Evolutionary conservation across 2,888 invertebrate genomes (phyloP), one percentile per base, ranked within the genome.

Genomic region (Steinernema carpocapsae): DNA sequence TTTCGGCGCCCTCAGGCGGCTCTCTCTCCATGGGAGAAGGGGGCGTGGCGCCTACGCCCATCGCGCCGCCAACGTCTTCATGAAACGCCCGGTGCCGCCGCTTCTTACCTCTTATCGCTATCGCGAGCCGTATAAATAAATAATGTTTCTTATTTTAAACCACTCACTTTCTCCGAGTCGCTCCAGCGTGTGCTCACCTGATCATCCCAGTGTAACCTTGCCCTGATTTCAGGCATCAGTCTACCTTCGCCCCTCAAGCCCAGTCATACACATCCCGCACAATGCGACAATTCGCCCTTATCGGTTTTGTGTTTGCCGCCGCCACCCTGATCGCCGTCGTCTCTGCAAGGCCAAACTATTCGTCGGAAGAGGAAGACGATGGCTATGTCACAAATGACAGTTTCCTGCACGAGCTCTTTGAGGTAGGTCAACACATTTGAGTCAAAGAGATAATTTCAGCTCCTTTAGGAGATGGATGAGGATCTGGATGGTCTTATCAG

Each of bases 41-140:
- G 64, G 64, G 64, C 64, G 64, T 29, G 64, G 64, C 64, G 64
- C 56, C 56, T 56, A 64, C 64, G 64, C 64, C 64, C 64, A 26
- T 64, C 64, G 64, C 32, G 64, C 10, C 64, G 37, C 37, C 37
- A 37, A 37, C 37, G 64, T 64, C 19, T 26, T 64, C 29, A 32
- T 17, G 64, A 64, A 64, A 12, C 26, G 64, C 26, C 24, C 32
- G 29, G 14, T 64, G 26, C 29, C 32, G 64, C 64, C 7, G 64
- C 64, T 29, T 64, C 64, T 64, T 32, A 56, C 22, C 64, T 26
- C 64, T 64, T n/a, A 32, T 32, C 29, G 64, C 26, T 64, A 29
- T 64, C 64, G 64, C 32, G 24, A 32, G 64, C 64, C 64, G 32
- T 64, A 64, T 64, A 64, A 64, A 64, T 64, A 64, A 64, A 64